Percentiles rank a stretch among this genome's conserved stretches.
These are phyloP conservation scores for Leucosticte australis DNA, from an alignment of 2,113 vertebrate genomes.

Conservation along the genomic window DNA sequence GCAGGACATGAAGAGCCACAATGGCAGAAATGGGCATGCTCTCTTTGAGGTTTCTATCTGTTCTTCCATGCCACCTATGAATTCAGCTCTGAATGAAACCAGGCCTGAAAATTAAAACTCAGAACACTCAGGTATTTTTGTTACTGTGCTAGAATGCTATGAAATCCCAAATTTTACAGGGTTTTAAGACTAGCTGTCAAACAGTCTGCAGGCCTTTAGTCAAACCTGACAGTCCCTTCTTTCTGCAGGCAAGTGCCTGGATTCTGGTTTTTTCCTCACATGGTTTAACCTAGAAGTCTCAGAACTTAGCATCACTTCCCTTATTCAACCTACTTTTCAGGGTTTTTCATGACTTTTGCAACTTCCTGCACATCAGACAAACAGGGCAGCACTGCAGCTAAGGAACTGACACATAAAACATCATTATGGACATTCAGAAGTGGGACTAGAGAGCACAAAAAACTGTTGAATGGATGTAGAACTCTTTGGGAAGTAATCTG, in stretches of 20 bases:
- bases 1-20: rapidly evolving
- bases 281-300: neutral
- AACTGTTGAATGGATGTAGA: neutral
- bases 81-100: neutral
- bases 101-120: neutral
- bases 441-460: neutral
- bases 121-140: neutral
- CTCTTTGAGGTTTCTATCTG: neutral
- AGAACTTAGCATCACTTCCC: neutral
- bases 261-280: neutral
- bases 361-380: slow-evolving; percentile 25
- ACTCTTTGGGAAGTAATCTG: neutral
- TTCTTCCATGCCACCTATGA: neutral
- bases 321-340: slow-evolving; percentile 6
- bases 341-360: slow-evolving; percentile 38
- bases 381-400: neutral
- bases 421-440: neutral
- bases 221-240: neutral
- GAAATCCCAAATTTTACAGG: neutral
- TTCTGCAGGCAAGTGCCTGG: neutral
- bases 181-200: neutral
- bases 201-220: neutral
- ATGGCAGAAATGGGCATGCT: neutral
- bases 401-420: neutral
- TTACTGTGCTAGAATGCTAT: neutral